Conservation (phyloP, 1,140 invertebrate species). For the Piezodorus guildinii region DNA sequence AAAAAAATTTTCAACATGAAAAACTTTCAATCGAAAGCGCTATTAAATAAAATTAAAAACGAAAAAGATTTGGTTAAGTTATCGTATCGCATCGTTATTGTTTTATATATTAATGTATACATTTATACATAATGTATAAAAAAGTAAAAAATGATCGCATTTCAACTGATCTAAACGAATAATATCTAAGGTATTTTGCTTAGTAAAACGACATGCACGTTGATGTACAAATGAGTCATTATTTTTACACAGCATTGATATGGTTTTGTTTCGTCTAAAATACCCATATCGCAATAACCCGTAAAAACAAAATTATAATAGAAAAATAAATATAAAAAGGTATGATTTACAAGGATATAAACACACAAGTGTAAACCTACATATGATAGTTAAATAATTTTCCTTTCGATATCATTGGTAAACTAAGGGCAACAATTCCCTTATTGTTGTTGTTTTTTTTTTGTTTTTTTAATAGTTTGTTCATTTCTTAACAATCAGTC, state of each 20-base stretch:
- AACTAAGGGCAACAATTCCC: neutral
- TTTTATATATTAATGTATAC: constrained; percentile 3
- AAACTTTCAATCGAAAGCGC: too few relatives aligned
- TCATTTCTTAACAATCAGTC: constrained; percentile 3
- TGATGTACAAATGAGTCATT: neutral
- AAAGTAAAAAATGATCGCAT: constrained; percentile 11
- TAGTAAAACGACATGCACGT: neutral
- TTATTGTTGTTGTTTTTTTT: neutral
- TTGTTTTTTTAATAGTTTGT: neutral
- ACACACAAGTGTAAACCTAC: neutral
- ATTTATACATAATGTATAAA: constrained; percentile 9
- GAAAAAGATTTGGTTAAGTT: neutral
- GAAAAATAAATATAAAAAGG: neutral
- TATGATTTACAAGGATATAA: neutral
- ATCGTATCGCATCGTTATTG: neutral
- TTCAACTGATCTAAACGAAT: constrained; percentile 3
- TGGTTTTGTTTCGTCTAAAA: constrained; percentile 6
- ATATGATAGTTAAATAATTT: neutral
- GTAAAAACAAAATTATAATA: neutral
- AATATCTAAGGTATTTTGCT: neutral
- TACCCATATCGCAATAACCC: constrained; percentile 6
- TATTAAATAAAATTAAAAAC: neutral
- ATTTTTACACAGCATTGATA: constrained; percentile 6
- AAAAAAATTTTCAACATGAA: too few relatives aligned
- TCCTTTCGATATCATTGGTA: neutral